These are phyloP conservation scores for Mustelus asterias DNA, from an alignment of 2,113 vertebrate genomes.

Conservation along the genomic window DNA sequence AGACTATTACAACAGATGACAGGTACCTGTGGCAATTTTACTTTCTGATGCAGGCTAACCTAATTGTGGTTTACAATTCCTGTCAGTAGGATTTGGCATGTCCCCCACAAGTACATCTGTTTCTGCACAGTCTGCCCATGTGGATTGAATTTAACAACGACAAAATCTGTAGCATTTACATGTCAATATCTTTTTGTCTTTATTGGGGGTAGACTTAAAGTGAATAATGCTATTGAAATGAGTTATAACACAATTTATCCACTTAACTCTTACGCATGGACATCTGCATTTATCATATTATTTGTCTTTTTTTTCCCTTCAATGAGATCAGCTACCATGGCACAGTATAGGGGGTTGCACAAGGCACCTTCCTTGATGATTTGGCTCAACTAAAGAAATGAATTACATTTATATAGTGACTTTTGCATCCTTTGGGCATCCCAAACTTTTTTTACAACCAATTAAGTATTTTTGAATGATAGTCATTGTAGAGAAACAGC, in stretches of 20 bases:
- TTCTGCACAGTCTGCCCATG: not conserved
- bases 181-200: not conserved
- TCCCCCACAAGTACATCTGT: not conserved
- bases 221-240: not conserved
- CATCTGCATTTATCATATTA: not conserved
- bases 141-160: not conserved
- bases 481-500: not conserved
- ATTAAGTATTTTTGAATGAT: too few species aligned
- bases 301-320: not conserved
- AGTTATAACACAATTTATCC: not conserved
- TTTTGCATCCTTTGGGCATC: not conserved
- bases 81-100: not conserved
- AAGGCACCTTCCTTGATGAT: not conserved
- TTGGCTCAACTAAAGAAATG: not conserved
- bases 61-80: constrained; percentile 12
- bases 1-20: constrained; percentile 2
- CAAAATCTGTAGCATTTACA: not conserved
- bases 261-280: not conserved
- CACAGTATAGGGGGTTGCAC: not conserved
- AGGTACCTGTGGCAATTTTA: constrained; percentile 4
- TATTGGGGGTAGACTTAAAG: not conserved
- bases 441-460: too few species aligned
- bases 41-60: constrained; percentile 5
- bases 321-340: not conserved
- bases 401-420: not conserved